Conservation (phyloP, 1,140 invertebrate species). For the Zaprionus lachaisei region DNA sequence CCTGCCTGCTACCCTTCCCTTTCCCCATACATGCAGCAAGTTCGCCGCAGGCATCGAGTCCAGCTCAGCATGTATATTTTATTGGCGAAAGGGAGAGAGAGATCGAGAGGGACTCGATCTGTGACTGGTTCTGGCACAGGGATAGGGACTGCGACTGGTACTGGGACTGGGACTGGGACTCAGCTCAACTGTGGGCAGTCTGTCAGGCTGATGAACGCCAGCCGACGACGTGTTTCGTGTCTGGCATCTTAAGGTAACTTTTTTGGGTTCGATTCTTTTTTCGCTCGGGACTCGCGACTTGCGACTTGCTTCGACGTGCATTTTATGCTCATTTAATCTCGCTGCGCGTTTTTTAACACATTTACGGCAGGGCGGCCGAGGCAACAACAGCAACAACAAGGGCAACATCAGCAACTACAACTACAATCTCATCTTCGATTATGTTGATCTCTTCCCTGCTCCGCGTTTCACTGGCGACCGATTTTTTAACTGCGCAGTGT, state of each 20-base stretch:
- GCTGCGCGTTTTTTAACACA: conserved; percentile 79
- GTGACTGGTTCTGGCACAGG: conserved; percentile 37
- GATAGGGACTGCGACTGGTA: conserved; percentile 8
- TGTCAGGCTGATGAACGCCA: conserved; percentile 74
- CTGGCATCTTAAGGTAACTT: conserved; percentile 72
- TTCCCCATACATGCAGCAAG: background rate
- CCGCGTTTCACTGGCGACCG: conserved; percentile 48
- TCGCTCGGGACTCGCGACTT: conserved; percentile 7
- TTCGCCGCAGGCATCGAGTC: conserved; percentile 54
- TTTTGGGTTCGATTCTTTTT: conserved; percentile 51
- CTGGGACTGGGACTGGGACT: conserved; percentile 16
- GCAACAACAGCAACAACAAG: conserved; percentile 1
- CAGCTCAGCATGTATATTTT: conserved; percentile 75
- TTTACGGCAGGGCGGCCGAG: conserved; percentile 49
- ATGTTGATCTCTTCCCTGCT: conserved; percentile 72
- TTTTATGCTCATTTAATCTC: conserved; percentile 82
- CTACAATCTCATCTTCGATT: conserved; percentile 74
- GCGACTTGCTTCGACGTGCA: conserved; percentile 48
- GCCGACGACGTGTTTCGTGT: conserved; percentile 66
- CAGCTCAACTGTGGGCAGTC: conserved; percentile 46
- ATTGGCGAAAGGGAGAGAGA: conserved; percentile 53
- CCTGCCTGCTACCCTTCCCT: background rate
- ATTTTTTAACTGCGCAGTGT: conserved; percentile 68
- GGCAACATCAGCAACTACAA: conserved; percentile 18
- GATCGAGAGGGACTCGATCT: conserved; percentile 15